A percentile compares a stretch with the other conserved stretches of the same genome.
phyloP scores from a whole-genome alignment of 2,888 invertebrate genomes.

The Morpho deidamia region DNA sequence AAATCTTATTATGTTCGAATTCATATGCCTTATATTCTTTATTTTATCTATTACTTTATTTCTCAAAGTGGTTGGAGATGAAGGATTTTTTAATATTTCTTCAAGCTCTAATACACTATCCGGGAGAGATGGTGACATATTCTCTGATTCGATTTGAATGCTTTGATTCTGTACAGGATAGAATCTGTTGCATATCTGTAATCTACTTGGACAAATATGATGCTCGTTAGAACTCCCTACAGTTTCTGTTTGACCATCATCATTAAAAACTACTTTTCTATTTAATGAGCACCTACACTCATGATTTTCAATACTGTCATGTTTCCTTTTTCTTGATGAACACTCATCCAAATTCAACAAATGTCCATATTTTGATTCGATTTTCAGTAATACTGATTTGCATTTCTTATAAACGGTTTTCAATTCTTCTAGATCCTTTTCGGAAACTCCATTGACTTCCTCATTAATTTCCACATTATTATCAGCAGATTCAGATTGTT shows the following conservation, averaged over 20 bases:
- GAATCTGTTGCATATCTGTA: constrained; percentile 9
- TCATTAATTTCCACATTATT: neutral
- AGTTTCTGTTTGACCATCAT: constrained; percentile 47
- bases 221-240: constrained; percentile 25
- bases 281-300: constrained; percentile 48
- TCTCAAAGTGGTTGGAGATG: constrained; percentile 37
- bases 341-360: constrained; percentile 40
- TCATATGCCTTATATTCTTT: constrained; percentile 40
- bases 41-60: constrained; percentile 51
- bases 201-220: constrained; percentile 50
- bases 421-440: constrained; percentile 52
- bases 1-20: constrained; percentile 44
- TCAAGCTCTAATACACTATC: constrained; percentile 42
- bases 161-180: constrained; percentile 18
- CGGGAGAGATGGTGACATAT: constrained; percentile 32
- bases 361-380: constrained; percentile 63
- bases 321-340: constrained; percentile 11
- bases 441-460: constrained; percentile 30
- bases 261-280: constrained; percentile 61
- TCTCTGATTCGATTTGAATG: constrained; percentile 44
- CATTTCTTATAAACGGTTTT: constrained; percentile 52
- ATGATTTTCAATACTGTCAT: constrained; percentile 13
- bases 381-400: constrained; percentile 50
- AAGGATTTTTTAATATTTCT: constrained; percentile 40
- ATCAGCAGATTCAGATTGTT: neutral